Base-by-base conservation (phyloP, 2,888 invertebrate species). In the Desoria tigrina region DNA sequence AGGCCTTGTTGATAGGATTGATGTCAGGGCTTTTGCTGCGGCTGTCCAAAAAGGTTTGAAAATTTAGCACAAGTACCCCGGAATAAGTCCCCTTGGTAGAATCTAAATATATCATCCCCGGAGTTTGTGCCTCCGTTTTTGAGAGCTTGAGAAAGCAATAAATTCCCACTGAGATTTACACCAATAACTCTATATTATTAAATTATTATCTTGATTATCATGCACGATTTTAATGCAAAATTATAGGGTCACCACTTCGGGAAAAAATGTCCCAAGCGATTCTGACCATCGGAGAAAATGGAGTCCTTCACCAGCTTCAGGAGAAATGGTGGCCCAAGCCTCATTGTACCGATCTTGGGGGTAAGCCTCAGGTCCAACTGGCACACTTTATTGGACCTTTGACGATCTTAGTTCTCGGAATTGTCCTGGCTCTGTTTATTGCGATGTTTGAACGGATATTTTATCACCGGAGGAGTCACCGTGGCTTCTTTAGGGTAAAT, bases 401-500 rank as follows among this genome's bases (percentile, higher is more conserved):
- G 37, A 69, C 73, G 24, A 67, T 75, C 37, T 64, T 75, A 51
- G 49, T 73, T 7, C 54, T 73, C 55, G 75, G 75, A 9, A 69
- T 75, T 32, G 42, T 71, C 39, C 63, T 71, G 49, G 71, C 75
- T 28, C 66, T 75, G 26, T 64, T 74, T 50, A 70, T 75, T 57
- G 75, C 75, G 1, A 67, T 75, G 55, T 63, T 65, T 28, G 75
- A 75, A 62, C 53, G 75, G 42, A 60, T 75, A 24, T 66, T 74
- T 24, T 72, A 75, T 64, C 75, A 75, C 49, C 49, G 75, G 42
- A 61, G 73, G 32, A 73, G 73, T 55, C 75, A 75, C 55, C 65
- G 75, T 39, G 75, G 75, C 45, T 75, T 75, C 42, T 75, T 75
- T 58, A 68, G 75, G 63, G 75, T 75, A 70, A 64, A 42, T n/a